A percentile compares a stretch with the other conserved stretches of the same genome.
Evolutionary conservation across 2,113 vertebrate species (phyloP).

Genomic region (Platysteira castanea): DNA sequence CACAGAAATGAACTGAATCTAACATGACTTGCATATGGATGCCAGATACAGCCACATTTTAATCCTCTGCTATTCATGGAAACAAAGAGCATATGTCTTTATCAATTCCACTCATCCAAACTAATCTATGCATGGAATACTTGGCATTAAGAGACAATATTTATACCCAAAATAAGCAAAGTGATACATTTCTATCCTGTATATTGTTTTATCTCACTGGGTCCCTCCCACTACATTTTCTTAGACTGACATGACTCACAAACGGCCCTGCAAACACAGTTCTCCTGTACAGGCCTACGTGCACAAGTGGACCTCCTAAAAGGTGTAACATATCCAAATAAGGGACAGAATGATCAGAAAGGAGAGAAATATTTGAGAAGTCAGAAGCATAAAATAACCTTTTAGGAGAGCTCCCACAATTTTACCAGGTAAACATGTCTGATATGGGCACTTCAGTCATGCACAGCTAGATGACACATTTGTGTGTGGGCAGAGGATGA

Average conservation of each 20-base stretch:
- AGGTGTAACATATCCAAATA: not conserved
- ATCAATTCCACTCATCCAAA: not conserved
- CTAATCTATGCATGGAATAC: not conserved
- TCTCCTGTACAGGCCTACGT: not conserved
- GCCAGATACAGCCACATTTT: not conserved
- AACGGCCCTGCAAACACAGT: not conserved
- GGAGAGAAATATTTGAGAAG: not conserved
- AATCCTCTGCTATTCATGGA: not conserved
- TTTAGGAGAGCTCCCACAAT: not conserved
- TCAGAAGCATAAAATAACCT: not conserved
- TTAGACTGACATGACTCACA: not conserved
- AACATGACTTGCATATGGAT: not conserved
- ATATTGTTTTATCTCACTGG: not conserved
- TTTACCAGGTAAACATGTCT: not conserved
- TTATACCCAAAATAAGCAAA: not conserved
- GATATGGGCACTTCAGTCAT: slow-evolving; percentile 11
- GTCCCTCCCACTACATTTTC: not conserved
- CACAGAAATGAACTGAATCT: not conserved
- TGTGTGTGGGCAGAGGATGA: slow-evolving; percentile 49
- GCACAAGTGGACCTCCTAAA: not conserved
- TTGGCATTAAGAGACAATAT: not conserved
- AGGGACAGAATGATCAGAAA: not conserved
- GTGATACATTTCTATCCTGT: not conserved
- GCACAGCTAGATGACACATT: slow-evolving; percentile 32
- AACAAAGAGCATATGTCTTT: not conserved